Conservation (phyloP, 2,113 vertebrate species). For the Lophochroa leadbeateri region DNA sequence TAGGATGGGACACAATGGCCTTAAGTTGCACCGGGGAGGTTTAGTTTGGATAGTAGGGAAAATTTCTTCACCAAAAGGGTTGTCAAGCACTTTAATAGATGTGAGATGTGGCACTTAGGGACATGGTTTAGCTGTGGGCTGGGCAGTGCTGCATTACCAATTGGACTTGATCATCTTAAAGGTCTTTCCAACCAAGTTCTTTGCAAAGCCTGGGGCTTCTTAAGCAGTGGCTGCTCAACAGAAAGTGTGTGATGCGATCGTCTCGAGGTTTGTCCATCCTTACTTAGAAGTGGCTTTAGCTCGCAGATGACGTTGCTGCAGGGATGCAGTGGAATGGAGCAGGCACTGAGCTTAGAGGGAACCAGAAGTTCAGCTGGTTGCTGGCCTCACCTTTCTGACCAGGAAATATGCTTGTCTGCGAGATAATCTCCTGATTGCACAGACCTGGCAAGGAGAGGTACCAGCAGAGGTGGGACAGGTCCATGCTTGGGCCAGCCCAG, state of each 20-base stretch:
- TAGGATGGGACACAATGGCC: background rate
- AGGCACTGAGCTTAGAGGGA: background rate
- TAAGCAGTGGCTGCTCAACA: accelerated
- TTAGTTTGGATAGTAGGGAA: background rate
- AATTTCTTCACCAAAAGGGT: background rate
- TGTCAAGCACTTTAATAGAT: background rate
- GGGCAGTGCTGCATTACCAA: background rate
- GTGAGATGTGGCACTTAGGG: background rate
- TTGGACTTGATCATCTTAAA: background rate
- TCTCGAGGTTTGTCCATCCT: background rate
- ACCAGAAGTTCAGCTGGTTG: background rate
- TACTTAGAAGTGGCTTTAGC: background rate
- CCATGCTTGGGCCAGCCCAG: background rate
- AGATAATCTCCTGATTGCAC: background rate
- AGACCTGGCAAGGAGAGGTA: background rate
- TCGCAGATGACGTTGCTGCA: background rate
- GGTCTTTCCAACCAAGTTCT: background rate
- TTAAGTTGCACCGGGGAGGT: background rate
- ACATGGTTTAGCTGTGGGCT: background rate
- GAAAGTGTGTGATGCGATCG: background rate
- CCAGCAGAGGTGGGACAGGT: background rate
- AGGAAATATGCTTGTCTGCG: background rate
- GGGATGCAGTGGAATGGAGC: background rate
- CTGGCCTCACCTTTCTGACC: background rate
- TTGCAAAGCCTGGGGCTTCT: background rate